Evolutionary conservation across 1,140 invertebrate genomes (phyloP).

Genomic region (Vanessa tameamea): DNA sequence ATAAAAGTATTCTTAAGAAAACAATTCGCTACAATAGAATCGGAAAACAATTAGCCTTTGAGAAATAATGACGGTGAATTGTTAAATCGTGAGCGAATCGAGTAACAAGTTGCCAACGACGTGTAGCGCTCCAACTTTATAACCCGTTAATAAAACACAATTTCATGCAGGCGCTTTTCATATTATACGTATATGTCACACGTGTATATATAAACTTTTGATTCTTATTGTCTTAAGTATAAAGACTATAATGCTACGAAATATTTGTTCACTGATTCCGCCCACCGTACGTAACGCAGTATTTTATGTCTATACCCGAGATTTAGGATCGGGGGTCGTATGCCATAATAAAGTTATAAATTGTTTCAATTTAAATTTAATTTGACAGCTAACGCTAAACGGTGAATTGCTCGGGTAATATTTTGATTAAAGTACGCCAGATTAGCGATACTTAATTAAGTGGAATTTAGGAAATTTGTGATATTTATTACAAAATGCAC

Average conservation of each 20-base stretch:
- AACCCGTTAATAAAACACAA: conserved; percentile 79
- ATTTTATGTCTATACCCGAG: conserved; percentile 70
- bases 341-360: conserved; percentile 78
- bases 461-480: conserved; percentile 29
- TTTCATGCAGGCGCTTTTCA: conserved; percentile 68
- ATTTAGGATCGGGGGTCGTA: conserved; percentile 68
- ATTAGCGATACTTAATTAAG: conserved; percentile 54
- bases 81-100: conserved; percentile 58
- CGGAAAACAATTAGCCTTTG: conserved; percentile 69
- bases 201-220: conserved; percentile 18
- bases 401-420: conserved; percentile 61
- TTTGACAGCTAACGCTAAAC: conserved; percentile 72
- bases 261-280: conserved; percentile 11
- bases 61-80: conserved; percentile 66
- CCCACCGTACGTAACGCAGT: conserved; percentile 52
- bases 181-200: conserved; percentile 51
- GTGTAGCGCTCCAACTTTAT: conserved; percentile 74
- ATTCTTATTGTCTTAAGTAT: conserved; percentile 27
- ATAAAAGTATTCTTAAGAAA: conserved; percentile 23
- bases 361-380: conserved; percentile 78
- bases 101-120: conserved; percentile 75
- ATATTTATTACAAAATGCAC: conserved; percentile 29
- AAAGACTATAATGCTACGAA: conserved; percentile 23
- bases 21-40: conserved; percentile 43
- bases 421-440: conserved; percentile 68